phyloP scores from a whole-genome alignment of 2,113 vertebrate species.

The Corvus cornix region DNA sequence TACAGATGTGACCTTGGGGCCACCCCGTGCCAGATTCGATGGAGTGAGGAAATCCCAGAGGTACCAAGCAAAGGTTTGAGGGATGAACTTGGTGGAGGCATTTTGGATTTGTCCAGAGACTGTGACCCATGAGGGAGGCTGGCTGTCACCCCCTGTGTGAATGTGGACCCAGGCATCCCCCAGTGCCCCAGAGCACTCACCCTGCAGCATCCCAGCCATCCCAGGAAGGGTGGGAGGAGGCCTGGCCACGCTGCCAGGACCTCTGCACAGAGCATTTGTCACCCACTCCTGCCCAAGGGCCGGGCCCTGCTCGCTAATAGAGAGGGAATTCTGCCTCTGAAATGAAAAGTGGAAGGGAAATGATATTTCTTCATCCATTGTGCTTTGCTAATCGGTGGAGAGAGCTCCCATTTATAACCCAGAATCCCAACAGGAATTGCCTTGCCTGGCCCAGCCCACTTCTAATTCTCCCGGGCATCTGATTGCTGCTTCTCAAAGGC shows the following conservation, averaged over 20 bases:
- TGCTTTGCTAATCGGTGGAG: background rate
- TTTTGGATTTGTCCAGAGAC: background rate
- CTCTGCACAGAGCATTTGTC: background rate
- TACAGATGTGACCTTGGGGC: background rate
- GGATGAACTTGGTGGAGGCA: background rate
- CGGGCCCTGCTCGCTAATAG: background rate
- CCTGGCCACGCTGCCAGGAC: background rate
- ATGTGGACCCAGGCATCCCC: background rate
- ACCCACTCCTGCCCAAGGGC: background rate
- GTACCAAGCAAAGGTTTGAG: background rate
- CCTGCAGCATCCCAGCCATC: background rate
- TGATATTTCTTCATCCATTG: background rate
- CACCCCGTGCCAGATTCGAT: background rate
- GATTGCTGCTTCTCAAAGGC: background rate
- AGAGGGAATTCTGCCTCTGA: background rate
- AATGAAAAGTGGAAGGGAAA: background rate
- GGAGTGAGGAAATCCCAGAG: background rate
- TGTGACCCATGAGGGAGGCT: background rate
- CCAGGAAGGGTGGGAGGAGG: background rate
- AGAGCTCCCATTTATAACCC: background rate
- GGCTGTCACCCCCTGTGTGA: background rate
- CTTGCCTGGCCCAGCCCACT: background rate
- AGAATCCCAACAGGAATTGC: background rate
- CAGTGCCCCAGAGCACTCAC: background rate
- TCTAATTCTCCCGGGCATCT: background rate